Evolutionary conservation across 2,888 invertebrate species (phyloP).

Genomic region (Diadromus collaris): DNA sequence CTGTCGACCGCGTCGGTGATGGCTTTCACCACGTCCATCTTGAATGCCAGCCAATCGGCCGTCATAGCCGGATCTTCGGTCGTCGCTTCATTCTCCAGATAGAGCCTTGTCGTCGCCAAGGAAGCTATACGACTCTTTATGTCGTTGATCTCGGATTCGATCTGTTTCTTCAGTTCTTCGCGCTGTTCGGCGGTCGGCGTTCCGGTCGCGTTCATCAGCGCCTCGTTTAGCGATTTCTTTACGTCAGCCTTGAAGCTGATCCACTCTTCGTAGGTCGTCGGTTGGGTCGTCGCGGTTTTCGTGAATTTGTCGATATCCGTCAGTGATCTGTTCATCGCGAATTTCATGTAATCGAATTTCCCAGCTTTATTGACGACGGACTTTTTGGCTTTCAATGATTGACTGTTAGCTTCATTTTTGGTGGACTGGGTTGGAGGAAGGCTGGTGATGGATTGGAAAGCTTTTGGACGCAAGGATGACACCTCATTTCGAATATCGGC

Average conservation of each 20-base stretch:
- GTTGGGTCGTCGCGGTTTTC: slow-evolving; percentile 1
- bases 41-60: slow-evolving; percentile 59
- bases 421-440: not conserved
- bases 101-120: slow-evolving; percentile 30
- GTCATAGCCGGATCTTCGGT: not conserved
- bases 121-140: slow-evolving; percentile 26
- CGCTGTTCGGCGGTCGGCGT: slow-evolving; percentile 53
- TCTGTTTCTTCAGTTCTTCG: slow-evolving; percentile 39
- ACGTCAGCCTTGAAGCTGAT: slow-evolving; percentile 62
- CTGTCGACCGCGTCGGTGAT: slow-evolving; percentile 56
- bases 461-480: slow-evolving; percentile 52
- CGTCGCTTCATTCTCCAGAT: not conserved
- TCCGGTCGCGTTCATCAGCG: slow-evolving; percentile 57
- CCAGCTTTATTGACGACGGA: not conserved
- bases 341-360: slow-evolving; percentile 25
- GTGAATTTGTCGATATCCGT: slow-evolving; percentile 22
- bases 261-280: slow-evolving; percentile 63
- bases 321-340: slow-evolving; percentile 32
- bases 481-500: slow-evolving; percentile 65
- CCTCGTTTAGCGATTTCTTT: slow-evolving; percentile 59
- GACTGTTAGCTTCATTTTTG: not conserved
- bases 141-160: slow-evolving; percentile 29
- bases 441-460: not conserved
- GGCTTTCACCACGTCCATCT: slow-evolving; percentile 54
- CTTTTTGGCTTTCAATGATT: not conserved